These are phyloP conservation scores for Vanessa cardui DNA, from an alignment of 2,888 invertebrate species.

Conservation along the genomic window DNA sequence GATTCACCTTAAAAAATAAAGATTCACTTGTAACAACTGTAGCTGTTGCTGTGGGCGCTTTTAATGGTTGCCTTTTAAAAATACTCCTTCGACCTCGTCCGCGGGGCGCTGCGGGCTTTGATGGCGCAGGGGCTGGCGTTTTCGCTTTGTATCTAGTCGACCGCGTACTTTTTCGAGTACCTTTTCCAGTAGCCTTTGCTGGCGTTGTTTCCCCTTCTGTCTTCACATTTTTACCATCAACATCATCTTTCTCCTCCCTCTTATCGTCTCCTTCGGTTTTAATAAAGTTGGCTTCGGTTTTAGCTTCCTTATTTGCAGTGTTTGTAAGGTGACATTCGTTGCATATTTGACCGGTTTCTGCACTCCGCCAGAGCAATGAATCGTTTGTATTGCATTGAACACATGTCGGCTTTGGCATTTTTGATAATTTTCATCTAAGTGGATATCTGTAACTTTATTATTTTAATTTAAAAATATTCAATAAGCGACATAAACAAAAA, in stretches of 20 bases:
- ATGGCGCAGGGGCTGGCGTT: constrained; percentile 55
- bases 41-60: constrained; percentile 91
- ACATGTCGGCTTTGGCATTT: constrained; percentile 85
- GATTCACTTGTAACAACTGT: constrained; percentile 91
- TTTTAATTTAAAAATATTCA: constrained; percentile 25
- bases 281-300: constrained; percentile 51
- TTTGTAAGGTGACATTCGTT: constrained; percentile 86
- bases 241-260: constrained; percentile 62
- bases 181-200: constrained; percentile 76
- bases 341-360: constrained; percentile 89
- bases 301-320: constrained; percentile 60
- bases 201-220: constrained; percentile 67
- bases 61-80: constrained; percentile 90
- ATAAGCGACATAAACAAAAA: constrained; percentile 22
- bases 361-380: constrained; percentile 89
- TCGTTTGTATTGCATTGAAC: constrained; percentile 87
- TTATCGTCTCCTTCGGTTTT: constrained; percentile 63
- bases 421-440: constrained; percentile 48
- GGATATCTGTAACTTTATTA: not conserved
- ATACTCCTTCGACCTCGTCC: constrained; percentile 90
- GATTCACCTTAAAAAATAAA: constrained; percentile 79
- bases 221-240: constrained; percentile 56
- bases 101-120: constrained; percentile 75
- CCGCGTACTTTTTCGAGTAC: constrained; percentile 84
- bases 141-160: constrained; percentile 82